Base-by-base conservation (phyloP, 2,113 vertebrate species). In the Myrmophylax atrothorax region DNA sequence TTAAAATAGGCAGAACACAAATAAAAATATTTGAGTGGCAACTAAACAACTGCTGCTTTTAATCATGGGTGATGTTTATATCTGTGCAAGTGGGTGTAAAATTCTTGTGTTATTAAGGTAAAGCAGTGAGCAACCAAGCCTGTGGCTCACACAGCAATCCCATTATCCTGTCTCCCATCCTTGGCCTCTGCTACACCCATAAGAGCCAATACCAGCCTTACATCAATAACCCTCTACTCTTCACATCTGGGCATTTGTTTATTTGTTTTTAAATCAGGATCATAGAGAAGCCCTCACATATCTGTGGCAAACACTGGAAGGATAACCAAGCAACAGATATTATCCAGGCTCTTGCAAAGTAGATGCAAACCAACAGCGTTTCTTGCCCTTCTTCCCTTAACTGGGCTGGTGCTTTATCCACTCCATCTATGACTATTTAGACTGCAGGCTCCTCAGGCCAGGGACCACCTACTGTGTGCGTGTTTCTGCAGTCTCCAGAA, bases 391-490 rank as follows among this genome's bases (percentile, higher is more conserved):
- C 79, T 58, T 38, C 53, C 52, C 59, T 84, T 38, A 44, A 80
- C 72, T 29, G 55, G 33, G 46, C 86, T 78, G 74, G 47, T 80
- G 62, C 37, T 91, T 93, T 94, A 84, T 82, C 91, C 84, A 40
- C 81, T 82, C 84, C 74, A 91, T 95, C 87, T 89, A 69, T 0
- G 2, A 92, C 73, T 95, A 82, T 91, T 95, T 72, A 95, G 84
- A 79, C 84, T 95, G 89, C 73, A 94, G 69, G 93, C 74, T 93
- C 78, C 53, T 69, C 18, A 49, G 73, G 84, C 89, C 89, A 46
- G 52, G 87, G 95, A 97, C 95, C 96, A 97, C 94, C 94, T 96
- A 96, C 95, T 53, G 77, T 8, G 84, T 22, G 49, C 49, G 1
- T 75, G 80, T 87, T 89, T 74, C 94, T 87, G 7, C 93, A 89